phyloP scores from a whole-genome alignment of 2,113 vertebrate genomes.

The Notothenia coriiceps region DNA sequence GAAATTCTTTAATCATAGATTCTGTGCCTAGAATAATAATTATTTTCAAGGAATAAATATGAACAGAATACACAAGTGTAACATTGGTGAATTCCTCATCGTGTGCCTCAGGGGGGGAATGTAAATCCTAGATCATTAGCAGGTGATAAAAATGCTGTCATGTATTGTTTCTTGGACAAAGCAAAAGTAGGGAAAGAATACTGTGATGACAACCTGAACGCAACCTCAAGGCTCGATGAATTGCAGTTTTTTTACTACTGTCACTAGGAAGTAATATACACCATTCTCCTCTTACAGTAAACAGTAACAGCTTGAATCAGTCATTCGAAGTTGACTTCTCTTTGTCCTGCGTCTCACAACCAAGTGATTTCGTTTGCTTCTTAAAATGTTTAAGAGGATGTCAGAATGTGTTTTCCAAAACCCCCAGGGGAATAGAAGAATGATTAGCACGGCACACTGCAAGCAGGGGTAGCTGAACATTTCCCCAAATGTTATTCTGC shows the following conservation, averaged over 20 bases:
- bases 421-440: slow-evolving; percentile 54
- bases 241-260: neutral
- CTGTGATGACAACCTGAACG: slow-evolving; percentile 7
- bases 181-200: slow-evolving; percentile 19
- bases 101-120: neutral
- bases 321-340: slow-evolving; percentile 1
- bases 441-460: slow-evolving; percentile 58
- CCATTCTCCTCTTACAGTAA: neutral
- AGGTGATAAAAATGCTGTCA: slow-evolving; percentile 37
- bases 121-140: slow-evolving; percentile 36
- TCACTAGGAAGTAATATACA: neutral
- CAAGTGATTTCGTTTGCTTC: slow-evolving; percentile 65
- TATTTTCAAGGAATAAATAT: slow-evolving; percentile 50
- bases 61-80: slow-evolving; percentile 55
- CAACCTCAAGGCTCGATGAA: slow-evolving; percentile 10
- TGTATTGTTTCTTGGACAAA: slow-evolving; percentile 16
- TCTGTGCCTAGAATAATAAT: slow-evolving; percentile 71
- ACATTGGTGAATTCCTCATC: slow-evolving; percentile 55
- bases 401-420: slow-evolving; percentile 66
- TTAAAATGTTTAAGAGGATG: slow-evolving; percentile 78
- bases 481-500: slow-evolving; percentile 59
- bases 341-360: slow-evolving; percentile 39
- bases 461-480: slow-evolving; percentile 53
- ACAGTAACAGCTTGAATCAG: slow-evolving; percentile 14
- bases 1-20: slow-evolving; percentile 53